Conservation (phyloP, 2,888 invertebrate genomes). For the Agonopterix subpropinquella region DNA sequence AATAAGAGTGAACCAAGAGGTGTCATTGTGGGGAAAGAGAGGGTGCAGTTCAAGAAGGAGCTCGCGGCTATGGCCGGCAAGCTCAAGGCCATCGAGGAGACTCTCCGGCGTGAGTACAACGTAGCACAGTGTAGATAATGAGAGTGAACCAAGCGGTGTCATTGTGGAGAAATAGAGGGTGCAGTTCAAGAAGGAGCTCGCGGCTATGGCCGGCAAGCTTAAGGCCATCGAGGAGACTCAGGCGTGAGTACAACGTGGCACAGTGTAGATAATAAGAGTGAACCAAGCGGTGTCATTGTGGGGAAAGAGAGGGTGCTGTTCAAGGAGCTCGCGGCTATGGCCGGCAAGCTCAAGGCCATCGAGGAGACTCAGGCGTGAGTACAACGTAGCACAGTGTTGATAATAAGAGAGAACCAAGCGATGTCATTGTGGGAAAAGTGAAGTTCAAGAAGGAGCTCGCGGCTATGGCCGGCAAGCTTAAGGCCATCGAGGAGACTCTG, state of each 20-base stretch:
- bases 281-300: constrained; percentile 26
- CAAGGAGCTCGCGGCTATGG: constrained; percentile 83
- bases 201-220: constrained; percentile 84
- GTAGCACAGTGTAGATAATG: too few relatives aligned
- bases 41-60: constrained; percentile 80
- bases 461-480: constrained; percentile 83
- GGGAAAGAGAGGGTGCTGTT: constrained; percentile 81
- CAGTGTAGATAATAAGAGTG: too few relatives aligned
- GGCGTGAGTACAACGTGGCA: constrained; percentile 66
- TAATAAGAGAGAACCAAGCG: too few relatives aligned
- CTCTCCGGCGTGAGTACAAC: constrained; percentile 79
- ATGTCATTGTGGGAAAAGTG: constrained; percentile 74
- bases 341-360: constrained; percentile 85
- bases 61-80: constrained; percentile 85
- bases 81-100: constrained; percentile 85
- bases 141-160: too few relatives aligned
- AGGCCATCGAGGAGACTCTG: constrained; percentile 87
- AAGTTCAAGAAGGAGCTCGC: constrained; percentile 84
- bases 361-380: constrained; percentile 83
- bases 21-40: constrained; percentile 75
- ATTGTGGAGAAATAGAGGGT: constrained; percentile 79
- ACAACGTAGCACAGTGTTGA: too few relatives aligned
- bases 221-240: constrained; percentile 85
- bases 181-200: constrained; percentile 83
- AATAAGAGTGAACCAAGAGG: not conserved